Conservation (phyloP, 2,113 vertebrate genomes). For the Nanorana parkeri region DNA sequence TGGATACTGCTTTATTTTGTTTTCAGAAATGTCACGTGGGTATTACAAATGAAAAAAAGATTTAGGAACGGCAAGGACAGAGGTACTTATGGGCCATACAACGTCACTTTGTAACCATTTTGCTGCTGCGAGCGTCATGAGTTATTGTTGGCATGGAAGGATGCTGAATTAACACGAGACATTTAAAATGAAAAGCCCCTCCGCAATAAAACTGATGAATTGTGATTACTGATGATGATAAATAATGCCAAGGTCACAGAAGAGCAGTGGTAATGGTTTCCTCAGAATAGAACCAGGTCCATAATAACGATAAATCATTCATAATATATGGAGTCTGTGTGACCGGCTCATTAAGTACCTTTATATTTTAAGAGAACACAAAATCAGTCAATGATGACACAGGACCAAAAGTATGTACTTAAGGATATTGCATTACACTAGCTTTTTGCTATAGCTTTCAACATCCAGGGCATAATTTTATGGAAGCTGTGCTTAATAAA, state of each 20-base stretch:
- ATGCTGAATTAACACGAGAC: constrained; percentile 44
- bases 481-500: constrained; percentile 7
- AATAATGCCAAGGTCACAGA: constrained; percentile 49
- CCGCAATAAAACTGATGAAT: constrained; percentile 52
- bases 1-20: constrained; percentile 21
- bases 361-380: constrained; percentile 49
- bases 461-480: constrained; percentile 5
- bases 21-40: constrained; percentile 18
- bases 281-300: constrained; percentile 48
- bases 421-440: constrained; percentile 12
- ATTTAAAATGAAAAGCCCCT: constrained; percentile 40
- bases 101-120: constrained; percentile 30
- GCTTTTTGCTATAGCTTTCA: constrained; percentile 30
- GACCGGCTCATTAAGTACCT: constrained; percentile 50
- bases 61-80: not conserved
- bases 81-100: constrained; percentile 1
- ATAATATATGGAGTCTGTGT: constrained; percentile 51
- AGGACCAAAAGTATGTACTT: constrained; percentile 31
- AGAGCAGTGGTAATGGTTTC: constrained; percentile 48
- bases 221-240: constrained; percentile 52
- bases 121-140: constrained; percentile 9
- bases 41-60: constrained; percentile 36
- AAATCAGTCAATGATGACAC: constrained; percentile 49
- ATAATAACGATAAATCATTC: constrained; percentile 52
- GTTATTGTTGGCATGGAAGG: constrained; percentile 36